A percentile compares a stretch with the other conserved stretches of the same genome.
These are phyloP conservation scores for Metalampra italica DNA, from an alignment of 2,888 invertebrate species.

Conservation along the genomic window DNA sequence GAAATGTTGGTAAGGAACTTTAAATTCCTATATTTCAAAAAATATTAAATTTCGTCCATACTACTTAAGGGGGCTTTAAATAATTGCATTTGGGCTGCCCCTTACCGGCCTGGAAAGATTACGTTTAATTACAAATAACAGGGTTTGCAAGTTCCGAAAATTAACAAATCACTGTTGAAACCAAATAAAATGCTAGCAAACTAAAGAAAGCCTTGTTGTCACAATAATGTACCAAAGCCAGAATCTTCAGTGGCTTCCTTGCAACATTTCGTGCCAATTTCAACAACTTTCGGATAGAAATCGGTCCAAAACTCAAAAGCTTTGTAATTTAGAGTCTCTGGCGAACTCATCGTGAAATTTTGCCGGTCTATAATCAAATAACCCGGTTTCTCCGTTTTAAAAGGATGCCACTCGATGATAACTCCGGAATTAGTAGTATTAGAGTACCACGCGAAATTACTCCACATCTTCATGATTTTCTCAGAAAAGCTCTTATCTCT, in stretches of 20 bases:
- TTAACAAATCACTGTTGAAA: constrained; percentile 15
- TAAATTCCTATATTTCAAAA: too few species aligned
- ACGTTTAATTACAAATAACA: too few species aligned
- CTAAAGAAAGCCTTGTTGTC: constrained; percentile 31
- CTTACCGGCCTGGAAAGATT: too few species aligned
- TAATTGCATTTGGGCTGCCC: too few species aligned
- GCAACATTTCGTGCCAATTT: constrained; percentile 86
- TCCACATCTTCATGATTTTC: constrained; percentile 88
- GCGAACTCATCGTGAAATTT: constrained; percentile 86
- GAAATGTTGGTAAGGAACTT: too few species aligned
- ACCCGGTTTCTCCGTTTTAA: constrained; percentile 82
- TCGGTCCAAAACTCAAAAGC: constrained; percentile 91
- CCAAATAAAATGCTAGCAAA: constrained; percentile 40
- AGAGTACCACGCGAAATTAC: constrained; percentile 86
- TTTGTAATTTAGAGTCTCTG: constrained; percentile 83
- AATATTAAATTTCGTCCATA: too few species aligned
- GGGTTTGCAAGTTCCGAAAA: too few species aligned
- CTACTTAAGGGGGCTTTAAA: too few species aligned
- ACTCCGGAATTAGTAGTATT: constrained; percentile 85
- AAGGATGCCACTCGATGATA: constrained; percentile 87
- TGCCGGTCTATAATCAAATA: constrained; percentile 85
- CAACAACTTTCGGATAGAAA: constrained; percentile 87
- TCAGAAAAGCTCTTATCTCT: constrained; percentile 89
- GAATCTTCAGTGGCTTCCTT: constrained; percentile 75
- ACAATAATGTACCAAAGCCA: constrained; percentile 40